Percentiles rank a stretch among this genome's conserved stretches.
Evolutionary conservation across 2,797 vertebrate genomes (phyloP).

Genomic region (Periparus ater): DNA sequence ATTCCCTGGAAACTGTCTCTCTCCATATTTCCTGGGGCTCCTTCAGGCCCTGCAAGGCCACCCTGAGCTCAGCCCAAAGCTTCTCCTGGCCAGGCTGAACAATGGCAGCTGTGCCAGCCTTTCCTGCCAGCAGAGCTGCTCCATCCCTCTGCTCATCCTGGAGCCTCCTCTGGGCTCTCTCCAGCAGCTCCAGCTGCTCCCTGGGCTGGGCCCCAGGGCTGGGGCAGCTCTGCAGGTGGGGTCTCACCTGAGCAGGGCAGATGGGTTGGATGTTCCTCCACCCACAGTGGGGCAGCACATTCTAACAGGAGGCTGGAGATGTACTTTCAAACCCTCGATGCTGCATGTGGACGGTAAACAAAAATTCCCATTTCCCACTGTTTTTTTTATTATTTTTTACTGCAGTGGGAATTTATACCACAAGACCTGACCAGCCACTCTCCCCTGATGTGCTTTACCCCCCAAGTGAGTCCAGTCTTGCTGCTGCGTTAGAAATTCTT

Average conservation of each 20-base stretch:
- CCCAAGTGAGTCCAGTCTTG: fast-evolving
- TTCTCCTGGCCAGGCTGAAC: background rate
- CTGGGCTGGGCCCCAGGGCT: background rate
- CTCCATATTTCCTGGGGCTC: background rate
- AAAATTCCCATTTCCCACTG: background rate
- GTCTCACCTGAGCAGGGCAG: background rate
- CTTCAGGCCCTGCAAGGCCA: background rate
- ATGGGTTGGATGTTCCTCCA: background rate
- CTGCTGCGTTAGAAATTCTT: background rate
- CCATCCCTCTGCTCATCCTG: background rate
- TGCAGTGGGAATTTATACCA: background rate
- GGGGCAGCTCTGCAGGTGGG: background rate
- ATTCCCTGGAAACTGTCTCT: background rate
- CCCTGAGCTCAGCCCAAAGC: background rate
- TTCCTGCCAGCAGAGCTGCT: background rate
- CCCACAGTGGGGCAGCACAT: background rate
- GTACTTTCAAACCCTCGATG: background rate
- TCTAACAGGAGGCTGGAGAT: background rate
- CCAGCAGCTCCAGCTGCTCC: background rate
- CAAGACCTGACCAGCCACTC: background rate
- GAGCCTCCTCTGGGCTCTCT: background rate
- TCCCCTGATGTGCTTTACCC: background rate
- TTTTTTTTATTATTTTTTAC: too few relatives aligned
- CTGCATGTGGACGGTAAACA: background rate
- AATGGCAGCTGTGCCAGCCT: background rate